phyloP scores from a whole-genome alignment of 2,113 vertebrate species.

The Neogale vison region DNA sequence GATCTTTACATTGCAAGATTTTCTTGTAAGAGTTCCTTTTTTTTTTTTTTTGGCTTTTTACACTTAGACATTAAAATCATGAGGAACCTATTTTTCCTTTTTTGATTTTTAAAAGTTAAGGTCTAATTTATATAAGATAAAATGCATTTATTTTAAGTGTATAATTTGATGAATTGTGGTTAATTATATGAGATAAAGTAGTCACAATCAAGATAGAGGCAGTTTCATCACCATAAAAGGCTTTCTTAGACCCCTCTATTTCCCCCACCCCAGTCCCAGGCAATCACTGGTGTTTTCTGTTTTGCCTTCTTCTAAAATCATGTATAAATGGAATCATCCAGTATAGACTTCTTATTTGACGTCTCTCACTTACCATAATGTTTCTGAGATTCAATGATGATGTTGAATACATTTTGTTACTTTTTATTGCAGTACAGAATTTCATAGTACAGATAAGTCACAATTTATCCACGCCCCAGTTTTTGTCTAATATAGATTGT shows the following conservation, averaged over 20 bases:
- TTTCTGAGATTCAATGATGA: not conserved
- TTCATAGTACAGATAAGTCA: not conserved
- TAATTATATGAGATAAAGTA: not conserved
- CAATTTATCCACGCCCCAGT: not conserved
- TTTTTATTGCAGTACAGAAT: not conserved
- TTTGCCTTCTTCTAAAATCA: not conserved
- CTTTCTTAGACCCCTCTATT: not conserved
- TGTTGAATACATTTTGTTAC: not conserved
- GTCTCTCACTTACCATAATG: not conserved
- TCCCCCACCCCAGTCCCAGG: too few relatives aligned
- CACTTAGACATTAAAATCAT: not conserved
- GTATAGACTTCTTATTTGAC: not conserved
- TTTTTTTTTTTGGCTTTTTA: not conserved
- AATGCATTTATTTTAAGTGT: not conserved
- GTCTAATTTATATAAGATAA: conserved; percentile 1
- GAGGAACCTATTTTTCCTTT: not conserved
- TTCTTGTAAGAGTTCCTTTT: not conserved
- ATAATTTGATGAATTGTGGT: not conserved
- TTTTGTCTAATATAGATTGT: not conserved
- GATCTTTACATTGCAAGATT: not conserved
- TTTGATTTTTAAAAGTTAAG: conserved; percentile 5
- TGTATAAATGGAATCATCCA: not conserved
- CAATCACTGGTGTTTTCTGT: not conserved
- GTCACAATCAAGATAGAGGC: not conserved
- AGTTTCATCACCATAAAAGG: not conserved